Evolutionary conservation across 2,797 vertebrate species (phyloP).

Genomic region (Rallus crepitans): DNA sequence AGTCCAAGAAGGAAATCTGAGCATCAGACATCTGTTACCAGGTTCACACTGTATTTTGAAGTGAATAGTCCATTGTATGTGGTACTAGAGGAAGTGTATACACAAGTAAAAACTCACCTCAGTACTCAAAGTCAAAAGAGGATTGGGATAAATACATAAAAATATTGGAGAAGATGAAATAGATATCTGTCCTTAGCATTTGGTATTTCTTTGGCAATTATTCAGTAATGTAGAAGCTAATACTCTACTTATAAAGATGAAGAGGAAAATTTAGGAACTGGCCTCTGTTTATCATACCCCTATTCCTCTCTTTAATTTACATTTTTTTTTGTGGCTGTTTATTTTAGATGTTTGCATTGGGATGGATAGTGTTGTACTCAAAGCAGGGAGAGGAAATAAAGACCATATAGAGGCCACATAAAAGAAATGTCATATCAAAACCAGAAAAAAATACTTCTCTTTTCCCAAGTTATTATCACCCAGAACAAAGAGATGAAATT

Average conservation of each 20-base stretch:
- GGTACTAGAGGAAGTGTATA: background rate
- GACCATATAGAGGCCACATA: background rate
- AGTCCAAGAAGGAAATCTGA: background rate
- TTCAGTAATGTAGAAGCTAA: background rate
- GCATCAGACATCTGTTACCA: background rate
- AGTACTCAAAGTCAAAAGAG: background rate
- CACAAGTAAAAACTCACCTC: background rate
- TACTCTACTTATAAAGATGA: fast-evolving
- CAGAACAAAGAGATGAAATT: background rate
- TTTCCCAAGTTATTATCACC: background rate
- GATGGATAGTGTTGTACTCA: background rate
- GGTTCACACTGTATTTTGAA: background rate
- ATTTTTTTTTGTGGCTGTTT: background rate
- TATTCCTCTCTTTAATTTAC: background rate
- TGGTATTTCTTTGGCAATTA: background rate
- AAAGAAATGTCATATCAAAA: background rate
- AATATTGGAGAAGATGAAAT: background rate
- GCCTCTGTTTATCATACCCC: background rate
- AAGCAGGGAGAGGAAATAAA: background rate
- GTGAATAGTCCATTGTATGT: background rate
- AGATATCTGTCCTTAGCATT: background rate
- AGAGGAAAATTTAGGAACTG: background rate
- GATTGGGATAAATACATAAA: background rate
- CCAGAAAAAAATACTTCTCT: fast-evolving
- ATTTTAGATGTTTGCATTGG: background rate